phyloP scores from a whole-genome alignment of 1,140 invertebrate species.

The Antheraea pernyi region DNA sequence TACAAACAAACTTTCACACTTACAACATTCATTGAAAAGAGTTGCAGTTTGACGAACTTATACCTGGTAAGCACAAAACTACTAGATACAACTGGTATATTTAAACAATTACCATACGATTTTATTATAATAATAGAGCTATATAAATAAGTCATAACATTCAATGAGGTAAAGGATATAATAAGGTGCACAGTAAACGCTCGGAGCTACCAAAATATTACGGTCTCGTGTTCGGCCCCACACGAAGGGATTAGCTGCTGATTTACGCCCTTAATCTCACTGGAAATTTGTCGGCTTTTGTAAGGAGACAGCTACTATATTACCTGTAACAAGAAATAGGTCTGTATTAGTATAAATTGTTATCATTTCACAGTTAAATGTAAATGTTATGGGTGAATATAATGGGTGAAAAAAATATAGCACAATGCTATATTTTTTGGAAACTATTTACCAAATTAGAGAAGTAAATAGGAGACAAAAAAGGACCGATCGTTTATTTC shows the following conservation, averaged over 20 bases:
- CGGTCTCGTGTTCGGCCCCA: constrained; percentile 12
- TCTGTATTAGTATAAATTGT: neutral
- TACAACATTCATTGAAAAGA: too few species aligned
- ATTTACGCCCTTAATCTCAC: constrained; percentile 27
- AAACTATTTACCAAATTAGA: too few species aligned
- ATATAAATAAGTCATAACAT: neutral
- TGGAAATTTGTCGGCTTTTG: constrained; percentile 4
- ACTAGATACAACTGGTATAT: too few species aligned
- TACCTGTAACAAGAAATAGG: constrained; percentile 2
- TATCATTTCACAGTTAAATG: neutral
- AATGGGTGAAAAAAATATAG: too few species aligned
- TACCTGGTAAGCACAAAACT: too few species aligned
- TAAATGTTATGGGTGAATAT: neutral
- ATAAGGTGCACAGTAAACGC: constrained; percentile 9
- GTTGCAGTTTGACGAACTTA: too few species aligned
- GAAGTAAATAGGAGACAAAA: too few species aligned
- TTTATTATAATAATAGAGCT: neutral
- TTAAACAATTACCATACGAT: too few species aligned
- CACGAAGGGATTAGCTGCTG: constrained; percentile 26
- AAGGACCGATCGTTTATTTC: too few species aligned
- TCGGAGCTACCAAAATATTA: constrained; percentile 20
- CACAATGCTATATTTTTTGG: too few species aligned
- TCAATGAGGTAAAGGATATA: neutral
- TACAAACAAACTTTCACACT: too few species aligned
- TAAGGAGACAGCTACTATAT: neutral